A percentile compares a stretch with the other conserved stretches of the same genome.
Evolutionary conservation across 2,797 vertebrate species (phyloP).

Genomic region (Peromyscus nudipes): DNA sequence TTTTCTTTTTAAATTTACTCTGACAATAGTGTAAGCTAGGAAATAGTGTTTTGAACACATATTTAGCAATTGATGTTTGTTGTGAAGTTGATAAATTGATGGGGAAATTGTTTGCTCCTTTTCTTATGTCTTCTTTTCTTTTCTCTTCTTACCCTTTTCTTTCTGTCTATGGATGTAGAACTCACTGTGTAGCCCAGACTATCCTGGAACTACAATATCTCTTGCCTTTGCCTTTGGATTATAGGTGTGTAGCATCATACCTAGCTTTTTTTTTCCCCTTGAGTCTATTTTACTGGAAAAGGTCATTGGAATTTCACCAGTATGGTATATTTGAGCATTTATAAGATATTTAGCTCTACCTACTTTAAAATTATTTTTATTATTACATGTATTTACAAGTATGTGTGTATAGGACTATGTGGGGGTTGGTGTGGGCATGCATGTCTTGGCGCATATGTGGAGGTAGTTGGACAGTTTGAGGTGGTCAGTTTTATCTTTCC

Average conservation of each 20-base stretch:
- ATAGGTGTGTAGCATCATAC: background rate
- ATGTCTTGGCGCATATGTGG: background rate
- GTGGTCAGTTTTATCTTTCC: background rate
- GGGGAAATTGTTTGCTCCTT: background rate
- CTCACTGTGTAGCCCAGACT: background rate
- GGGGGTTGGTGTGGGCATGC: background rate
- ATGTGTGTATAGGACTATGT: background rate
- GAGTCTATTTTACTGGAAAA: background rate
- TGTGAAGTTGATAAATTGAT: background rate
- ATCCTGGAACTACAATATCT: background rate
- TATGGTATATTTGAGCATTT: constrained; percentile 57
- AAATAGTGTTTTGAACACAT: background rate
- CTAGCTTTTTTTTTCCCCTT: background rate
- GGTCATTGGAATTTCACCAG: constrained; percentile 47
- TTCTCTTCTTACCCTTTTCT: background rate
- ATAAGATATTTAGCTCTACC: constrained; percentile 13
- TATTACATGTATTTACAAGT: background rate
- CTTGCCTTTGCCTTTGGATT: background rate
- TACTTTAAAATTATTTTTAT: background rate
- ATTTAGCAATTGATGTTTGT: background rate
- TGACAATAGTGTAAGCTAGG: background rate
- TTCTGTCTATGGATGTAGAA: background rate
- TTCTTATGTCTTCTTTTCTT: background rate
- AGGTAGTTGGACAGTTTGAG: background rate
- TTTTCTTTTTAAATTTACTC: background rate